phyloP scores from a whole-genome alignment of 2,888 invertebrate genomes.

The Apomyelois bistriatella region DNA sequence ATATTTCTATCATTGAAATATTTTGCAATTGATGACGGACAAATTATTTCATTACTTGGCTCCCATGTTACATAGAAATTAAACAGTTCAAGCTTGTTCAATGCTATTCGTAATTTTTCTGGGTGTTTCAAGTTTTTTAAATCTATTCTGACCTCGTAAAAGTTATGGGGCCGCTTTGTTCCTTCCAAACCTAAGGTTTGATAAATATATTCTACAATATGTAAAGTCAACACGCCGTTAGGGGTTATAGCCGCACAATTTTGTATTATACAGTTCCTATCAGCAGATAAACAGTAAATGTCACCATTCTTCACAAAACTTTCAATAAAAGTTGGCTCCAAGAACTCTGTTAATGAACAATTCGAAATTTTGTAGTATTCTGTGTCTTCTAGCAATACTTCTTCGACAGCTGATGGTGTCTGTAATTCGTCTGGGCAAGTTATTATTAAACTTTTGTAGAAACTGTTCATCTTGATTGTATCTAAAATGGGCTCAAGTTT shows the following conservation, averaged over 20 bases:
- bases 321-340: slow-evolving; percentile 53
- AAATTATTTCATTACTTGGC: slow-evolving; percentile 48
- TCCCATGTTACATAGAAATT: slow-evolving; percentile 58
- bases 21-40: slow-evolving; percentile 68
- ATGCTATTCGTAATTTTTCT: slow-evolving; percentile 31
- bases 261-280: slow-evolving; percentile 54
- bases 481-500: slow-evolving; percentile 35
- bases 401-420: slow-evolving; percentile 44
- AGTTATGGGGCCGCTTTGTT: slow-evolving; percentile 48
- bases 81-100: slow-evolving; percentile 44
- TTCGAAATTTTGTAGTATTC: slow-evolving; percentile 55
- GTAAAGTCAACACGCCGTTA: slow-evolving; percentile 53
- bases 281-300: slow-evolving; percentile 48
- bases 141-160: slow-evolving; percentile 54
- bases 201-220: slow-evolving; percentile 50
- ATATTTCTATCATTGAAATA: slow-evolving; percentile 55
- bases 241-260: slow-evolving; percentile 61
- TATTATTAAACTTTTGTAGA: slow-evolving; percentile 60
- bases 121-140: slow-evolving; percentile 38
- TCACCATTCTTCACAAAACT: slow-evolving; percentile 58
- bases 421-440: slow-evolving; percentile 63
- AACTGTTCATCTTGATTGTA: slow-evolving; percentile 48
- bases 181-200: slow-evolving; percentile 70
- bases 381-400: slow-evolving; percentile 49
- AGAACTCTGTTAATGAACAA: slow-evolving; percentile 50